Evolutionary conservation across 2,113 vertebrate genomes (phyloP).

Genomic region (Sorex araneus): DNA sequence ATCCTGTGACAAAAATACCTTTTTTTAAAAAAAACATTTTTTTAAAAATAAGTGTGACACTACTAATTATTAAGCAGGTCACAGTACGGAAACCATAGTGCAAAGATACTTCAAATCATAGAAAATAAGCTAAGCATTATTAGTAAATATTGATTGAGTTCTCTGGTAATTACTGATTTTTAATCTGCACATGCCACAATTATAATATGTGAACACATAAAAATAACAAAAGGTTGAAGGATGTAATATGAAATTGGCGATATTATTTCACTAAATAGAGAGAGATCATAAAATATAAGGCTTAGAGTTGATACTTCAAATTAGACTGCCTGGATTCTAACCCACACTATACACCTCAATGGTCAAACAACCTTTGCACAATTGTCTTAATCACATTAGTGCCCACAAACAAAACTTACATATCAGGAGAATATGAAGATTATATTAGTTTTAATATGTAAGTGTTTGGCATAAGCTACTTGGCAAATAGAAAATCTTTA

Average conservation of each 20-base stretch:
- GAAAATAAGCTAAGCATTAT: too few relatives aligned
- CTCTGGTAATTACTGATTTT: not conserved
- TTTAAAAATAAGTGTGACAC: too few relatives aligned
- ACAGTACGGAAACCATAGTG: too few relatives aligned
- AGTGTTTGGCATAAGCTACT: too few relatives aligned
- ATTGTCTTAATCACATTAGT: too few relatives aligned
- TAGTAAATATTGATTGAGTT: not conserved
- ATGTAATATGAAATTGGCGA: not conserved
- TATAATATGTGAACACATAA: not conserved
- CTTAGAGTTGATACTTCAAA: not conserved
- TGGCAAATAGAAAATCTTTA: too few relatives aligned
- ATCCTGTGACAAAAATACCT: too few relatives aligned
- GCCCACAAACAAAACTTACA: too few relatives aligned
- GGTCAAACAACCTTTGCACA: not conserved
- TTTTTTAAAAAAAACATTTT: too few relatives aligned
- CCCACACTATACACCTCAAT: not conserved
- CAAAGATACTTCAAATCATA: not conserved
- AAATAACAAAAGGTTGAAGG: not conserved
- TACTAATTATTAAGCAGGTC: too few relatives aligned
- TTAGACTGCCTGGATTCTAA: not conserved
- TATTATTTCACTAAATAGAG: not conserved
- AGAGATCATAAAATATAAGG: not conserved
- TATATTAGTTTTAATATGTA: too few relatives aligned
- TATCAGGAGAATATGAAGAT: too few relatives aligned
- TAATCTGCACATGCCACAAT: not conserved